Evolutionary conservation across 2,113 vertebrate genomes (phyloP), one percentile per base, ranked within the genome.

Genomic region (Serinus canaria): DNA sequence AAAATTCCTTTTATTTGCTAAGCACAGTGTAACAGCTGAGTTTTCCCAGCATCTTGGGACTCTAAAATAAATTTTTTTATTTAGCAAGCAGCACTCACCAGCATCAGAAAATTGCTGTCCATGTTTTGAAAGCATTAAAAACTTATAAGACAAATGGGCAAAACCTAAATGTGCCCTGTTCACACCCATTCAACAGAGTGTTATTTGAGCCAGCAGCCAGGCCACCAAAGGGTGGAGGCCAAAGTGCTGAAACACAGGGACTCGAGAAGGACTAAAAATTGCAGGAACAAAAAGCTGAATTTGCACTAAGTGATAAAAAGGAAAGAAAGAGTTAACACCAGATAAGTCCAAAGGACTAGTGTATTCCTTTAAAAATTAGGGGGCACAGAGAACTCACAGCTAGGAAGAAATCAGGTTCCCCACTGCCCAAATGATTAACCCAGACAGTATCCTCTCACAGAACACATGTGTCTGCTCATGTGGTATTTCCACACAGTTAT

Each of bases 341-440:
- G 15, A 33, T 3, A 58, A 52, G 3, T 35, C 18, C 33, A 55
- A 46, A 27, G 5, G 13, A 52, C 5, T 13, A 25, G 6, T 14
- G 1, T 30, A n/a, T 0, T 6, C 19, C 8, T 41, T 8, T 27
- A 46, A 53, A 20, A 75, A 10, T 11, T 39, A 30, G 25, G 53
- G 31, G 15, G 10, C 24, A 3, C 12, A 79, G 19, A 24, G 7
- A 49, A 3, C 10, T 35, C 4, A 16, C 9, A 49, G 7, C 2
- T 6, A 55, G 15, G 3, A 25, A 6, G 3, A 88, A 7, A 17
- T 3, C 13, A 41, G 10, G 22, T 12, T 13, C 7, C 9, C 14
- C 2, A 0, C 14, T 30, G 3, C 12, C 20, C 2, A 1, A 15
- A 7, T 5, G 2, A 12, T 25, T 35, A 60, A 35, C 8, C 9